These are phyloP conservation scores for Zaprionus obscuricornis DNA, from an alignment of 2,888 invertebrate species.

Conservation along the genomic window DNA sequence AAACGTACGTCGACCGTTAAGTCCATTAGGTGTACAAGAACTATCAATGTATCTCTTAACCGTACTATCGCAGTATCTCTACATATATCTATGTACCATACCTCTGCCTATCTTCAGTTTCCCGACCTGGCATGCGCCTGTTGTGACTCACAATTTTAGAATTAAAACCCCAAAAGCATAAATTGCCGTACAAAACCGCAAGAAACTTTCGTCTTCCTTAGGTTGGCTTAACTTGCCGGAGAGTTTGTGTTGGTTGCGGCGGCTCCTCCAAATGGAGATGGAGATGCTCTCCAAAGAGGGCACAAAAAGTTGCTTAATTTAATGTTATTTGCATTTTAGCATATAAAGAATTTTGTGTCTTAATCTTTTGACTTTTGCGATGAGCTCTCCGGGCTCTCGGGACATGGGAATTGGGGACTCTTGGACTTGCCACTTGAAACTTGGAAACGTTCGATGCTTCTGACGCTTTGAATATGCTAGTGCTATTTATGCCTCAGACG, in stretches of 20 bases:
- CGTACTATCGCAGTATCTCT: no score
- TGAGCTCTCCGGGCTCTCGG: no score
- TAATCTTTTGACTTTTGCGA: constrained; percentile 81
- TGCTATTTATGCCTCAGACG: constrained; percentile 79
- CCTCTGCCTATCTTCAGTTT: background rate
- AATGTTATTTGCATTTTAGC: constrained; percentile 83
- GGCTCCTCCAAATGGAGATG: constrained; percentile 22
- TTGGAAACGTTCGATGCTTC: constrained; percentile 24
- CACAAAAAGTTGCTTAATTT: constrained; percentile 82
- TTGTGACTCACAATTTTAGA: constrained; percentile 78
- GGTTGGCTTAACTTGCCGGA: no score
- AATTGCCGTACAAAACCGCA: constrained; percentile 78
- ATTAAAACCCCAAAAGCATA: constrained; percentile 75
- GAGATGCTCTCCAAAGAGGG: constrained; percentile 42
- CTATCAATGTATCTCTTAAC: constrained; percentile 20
- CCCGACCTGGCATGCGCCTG: constrained; percentile 45
- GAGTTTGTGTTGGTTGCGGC: constrained; percentile 1
- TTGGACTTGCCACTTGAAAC: constrained; percentile 13
- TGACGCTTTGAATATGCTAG: constrained; percentile 74
- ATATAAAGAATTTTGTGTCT: constrained; percentile 84
- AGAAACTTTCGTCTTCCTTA: constrained; percentile 73
- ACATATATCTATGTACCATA: constrained; percentile 16
- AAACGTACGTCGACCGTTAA: constrained; percentile 41
- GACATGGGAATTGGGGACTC: constrained; percentile 10
- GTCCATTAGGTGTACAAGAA: constrained; percentile 60